These are phyloP conservation scores for Platichthys flesus DNA, from an alignment of 2,113 vertebrate species.

Conservation along the genomic window DNA sequence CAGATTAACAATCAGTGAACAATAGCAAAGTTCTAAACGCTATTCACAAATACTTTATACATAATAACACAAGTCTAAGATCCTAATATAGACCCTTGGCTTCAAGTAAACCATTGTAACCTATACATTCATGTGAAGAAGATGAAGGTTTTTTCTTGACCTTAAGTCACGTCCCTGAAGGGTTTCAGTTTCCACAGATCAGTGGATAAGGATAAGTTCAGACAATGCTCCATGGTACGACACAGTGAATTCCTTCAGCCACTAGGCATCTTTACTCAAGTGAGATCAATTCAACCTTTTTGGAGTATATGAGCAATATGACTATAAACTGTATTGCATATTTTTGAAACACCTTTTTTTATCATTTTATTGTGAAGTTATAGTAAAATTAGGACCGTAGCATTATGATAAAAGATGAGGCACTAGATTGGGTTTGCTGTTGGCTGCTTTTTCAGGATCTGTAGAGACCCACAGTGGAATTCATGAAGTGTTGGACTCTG, in stretches of 20 bases:
- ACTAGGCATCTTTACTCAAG: not conserved
- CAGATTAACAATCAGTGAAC: no score
- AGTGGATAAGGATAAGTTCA: constrained; percentile 63
- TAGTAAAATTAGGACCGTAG: not conserved
- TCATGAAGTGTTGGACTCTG: no score
- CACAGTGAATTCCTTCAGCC: constrained; percentile 18
- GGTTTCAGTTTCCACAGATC: constrained; percentile 65
- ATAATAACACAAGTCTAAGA: not conserved
- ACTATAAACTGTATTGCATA: not conserved
- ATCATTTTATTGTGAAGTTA: not conserved
- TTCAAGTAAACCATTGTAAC: constrained; percentile 19
- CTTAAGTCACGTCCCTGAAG: constrained; percentile 47
- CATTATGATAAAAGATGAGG: not conserved
- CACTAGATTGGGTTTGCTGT: not conserved
- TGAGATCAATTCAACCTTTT: not conserved
- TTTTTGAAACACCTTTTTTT: not conserved
- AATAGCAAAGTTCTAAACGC: no score
- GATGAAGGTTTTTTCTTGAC: constrained; percentile 57
- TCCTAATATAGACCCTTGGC: not conserved
- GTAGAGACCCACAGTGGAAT: no score
- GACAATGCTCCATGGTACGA: constrained; percentile 41
- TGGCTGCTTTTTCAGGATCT: no score
- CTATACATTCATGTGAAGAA: not conserved
- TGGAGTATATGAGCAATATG: not conserved
- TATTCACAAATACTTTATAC: not conserved